These are phyloP conservation scores for Acanthopleura granulata DNA, from an alignment of 2,888 invertebrate genomes.

Conservation along the genomic window DNA sequence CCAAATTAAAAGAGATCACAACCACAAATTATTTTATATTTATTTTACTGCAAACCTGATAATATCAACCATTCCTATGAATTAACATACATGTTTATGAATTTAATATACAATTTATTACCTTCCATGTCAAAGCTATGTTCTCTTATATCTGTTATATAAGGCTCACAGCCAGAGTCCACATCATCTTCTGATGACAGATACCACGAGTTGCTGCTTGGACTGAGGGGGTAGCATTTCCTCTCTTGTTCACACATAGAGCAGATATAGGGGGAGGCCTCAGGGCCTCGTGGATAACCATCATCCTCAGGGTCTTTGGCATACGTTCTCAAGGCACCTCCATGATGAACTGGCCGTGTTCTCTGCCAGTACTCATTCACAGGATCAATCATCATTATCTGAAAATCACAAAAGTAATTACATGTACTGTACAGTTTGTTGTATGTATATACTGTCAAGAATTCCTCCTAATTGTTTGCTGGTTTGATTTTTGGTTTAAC, in stretches of 20 bases:
- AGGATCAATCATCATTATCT: constrained; percentile 67
- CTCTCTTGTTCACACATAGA: constrained; percentile 49
- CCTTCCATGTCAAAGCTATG: constrained; percentile 48
- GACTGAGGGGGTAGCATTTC: constrained; percentile 59
- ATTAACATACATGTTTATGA: no score
- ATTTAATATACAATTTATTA: constrained; percentile 21
- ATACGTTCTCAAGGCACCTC: constrained; percentile 64
- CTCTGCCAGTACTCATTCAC: constrained; percentile 62
- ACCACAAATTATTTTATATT: no score
- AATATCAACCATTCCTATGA: no score
- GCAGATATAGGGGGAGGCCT: constrained; percentile 51
- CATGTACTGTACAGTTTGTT: no score
- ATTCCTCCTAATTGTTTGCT: no score
- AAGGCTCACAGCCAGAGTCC: background rate
- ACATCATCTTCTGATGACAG: constrained; percentile 38
- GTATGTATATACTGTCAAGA: background rate
- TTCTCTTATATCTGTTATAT: background rate
- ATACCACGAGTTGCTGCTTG: constrained; percentile 53
- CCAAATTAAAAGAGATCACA: no score
- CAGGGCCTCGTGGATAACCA: constrained; percentile 62
- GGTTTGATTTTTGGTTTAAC: no score
- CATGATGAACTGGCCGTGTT: constrained; percentile 61
- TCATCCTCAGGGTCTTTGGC: constrained; percentile 56
- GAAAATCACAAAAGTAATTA: constrained; percentile 10
- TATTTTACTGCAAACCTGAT: no score